Conservation (phyloP, 2,113 vertebrate genomes). For the Leptodactylus fuscus region DNA sequence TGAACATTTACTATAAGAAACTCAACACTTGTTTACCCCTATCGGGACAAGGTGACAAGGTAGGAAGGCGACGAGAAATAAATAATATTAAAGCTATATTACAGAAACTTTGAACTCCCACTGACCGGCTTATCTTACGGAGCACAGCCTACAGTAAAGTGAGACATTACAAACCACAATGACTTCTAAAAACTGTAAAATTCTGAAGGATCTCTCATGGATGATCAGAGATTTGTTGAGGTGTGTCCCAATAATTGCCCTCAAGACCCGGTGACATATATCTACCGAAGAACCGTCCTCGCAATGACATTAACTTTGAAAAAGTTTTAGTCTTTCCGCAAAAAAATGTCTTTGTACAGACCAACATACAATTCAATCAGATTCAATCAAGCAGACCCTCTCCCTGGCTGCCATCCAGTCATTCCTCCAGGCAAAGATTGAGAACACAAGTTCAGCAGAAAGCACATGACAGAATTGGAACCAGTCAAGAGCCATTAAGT, state of each 20-base stretch:
- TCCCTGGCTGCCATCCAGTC: constrained; percentile 34
- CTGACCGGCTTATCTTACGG: neutral
- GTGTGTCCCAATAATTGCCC: neutral
- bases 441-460: constrained; percentile 21
- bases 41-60: neutral
- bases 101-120: neutral
- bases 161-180: neutral
- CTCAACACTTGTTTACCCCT: neutral
- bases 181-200: neutral
- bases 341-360: constrained; percentile 15
- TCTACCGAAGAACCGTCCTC: neutral
- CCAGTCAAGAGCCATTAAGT: constrained; percentile 49
- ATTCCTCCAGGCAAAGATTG: neutral
- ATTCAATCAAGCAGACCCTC: constrained; percentile 32
- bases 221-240: neutral
- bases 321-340: constrained; percentile 6
- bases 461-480: constrained; percentile 32
- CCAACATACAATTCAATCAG: constrained; percentile 41
- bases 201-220: neutral
- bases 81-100: neutral
- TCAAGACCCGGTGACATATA: neutral
- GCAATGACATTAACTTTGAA: constrained; percentile 29
- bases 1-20: neutral
- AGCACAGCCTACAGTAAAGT: neutral
- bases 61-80: neutral